Conservation (phyloP, 2,888 invertebrate genomes). For the Philereme vetulata region DNA sequence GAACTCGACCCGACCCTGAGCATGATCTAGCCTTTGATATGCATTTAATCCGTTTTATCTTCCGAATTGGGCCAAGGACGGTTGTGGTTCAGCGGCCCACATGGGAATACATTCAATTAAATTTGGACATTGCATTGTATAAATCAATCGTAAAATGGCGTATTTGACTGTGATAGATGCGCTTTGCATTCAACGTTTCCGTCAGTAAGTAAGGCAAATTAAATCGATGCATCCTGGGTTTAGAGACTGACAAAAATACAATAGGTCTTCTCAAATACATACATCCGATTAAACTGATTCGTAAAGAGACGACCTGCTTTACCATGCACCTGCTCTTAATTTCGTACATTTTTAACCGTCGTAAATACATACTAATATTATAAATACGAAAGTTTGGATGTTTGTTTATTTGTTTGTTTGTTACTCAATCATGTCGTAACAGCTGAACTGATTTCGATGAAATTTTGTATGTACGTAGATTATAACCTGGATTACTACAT, state of each 20-base stretch:
- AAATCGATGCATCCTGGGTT: slow-evolving; percentile 9
- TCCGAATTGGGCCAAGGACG: slow-evolving; percentile 67
- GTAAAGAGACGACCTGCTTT: neutral
- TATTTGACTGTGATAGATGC: slow-evolving; percentile 20
- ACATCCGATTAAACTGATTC: slow-evolving; percentile 1
- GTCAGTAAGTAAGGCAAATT: slow-evolving; percentile 7
- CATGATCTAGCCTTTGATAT: slow-evolving; percentile 51
- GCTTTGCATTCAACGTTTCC: slow-evolving; percentile 17
- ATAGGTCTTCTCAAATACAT: neutral
- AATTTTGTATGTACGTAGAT: no score
- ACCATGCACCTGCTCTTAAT: neutral
- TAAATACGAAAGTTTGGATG: no score
- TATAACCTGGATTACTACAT: no score
- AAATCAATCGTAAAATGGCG: slow-evolving; percentile 19
- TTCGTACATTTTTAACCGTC: neutral
- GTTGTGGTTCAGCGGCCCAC: slow-evolving; percentile 39
- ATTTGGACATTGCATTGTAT: slow-evolving; percentile 27
- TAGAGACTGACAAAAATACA: neutral
- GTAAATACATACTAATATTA: no score
- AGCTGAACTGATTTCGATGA: no score
- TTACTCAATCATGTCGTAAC: no score
- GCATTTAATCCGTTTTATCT: slow-evolving; percentile 56
- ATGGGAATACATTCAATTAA: slow-evolving; percentile 72
- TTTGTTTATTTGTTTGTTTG: no score
- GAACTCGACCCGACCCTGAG: slow-evolving; percentile 32